Conservation (phyloP, 2,797 vertebrate species). For the Alectoris magna region DNA sequence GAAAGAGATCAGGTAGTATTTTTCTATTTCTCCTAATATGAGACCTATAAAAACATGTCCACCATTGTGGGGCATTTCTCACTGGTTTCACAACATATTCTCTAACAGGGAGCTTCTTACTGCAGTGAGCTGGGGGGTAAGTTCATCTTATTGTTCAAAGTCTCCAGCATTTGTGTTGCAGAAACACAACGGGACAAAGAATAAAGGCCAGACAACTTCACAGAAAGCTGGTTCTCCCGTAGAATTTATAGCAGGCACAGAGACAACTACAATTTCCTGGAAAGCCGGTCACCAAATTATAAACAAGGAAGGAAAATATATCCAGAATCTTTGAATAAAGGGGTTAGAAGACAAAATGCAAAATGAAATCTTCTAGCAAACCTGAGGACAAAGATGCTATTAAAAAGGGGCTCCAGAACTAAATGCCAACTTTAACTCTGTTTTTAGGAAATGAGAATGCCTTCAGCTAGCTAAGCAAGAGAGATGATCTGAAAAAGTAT, state of each 20-base stretch:
- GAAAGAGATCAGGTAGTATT: background rate
- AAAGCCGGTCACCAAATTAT: background rate
- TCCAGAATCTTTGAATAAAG: background rate
- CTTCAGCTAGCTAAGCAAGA: background rate
- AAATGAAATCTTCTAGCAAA: background rate
- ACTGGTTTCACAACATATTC: background rate
- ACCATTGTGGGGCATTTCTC: background rate
- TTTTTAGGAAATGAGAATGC: background rate
- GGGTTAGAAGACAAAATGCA: background rate
- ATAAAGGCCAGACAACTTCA: background rate
- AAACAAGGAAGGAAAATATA: background rate
- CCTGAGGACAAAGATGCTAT: background rate
- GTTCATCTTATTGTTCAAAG: background rate
- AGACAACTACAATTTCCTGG: background rate
- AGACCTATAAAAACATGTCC: rapidly evolving
- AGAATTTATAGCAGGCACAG: background rate
- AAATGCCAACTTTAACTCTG: background rate
- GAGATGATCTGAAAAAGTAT: background rate
- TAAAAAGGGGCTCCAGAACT: background rate
- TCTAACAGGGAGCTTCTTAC: background rate
- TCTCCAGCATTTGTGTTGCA: rapidly evolving
- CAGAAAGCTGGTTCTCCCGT: background rate
- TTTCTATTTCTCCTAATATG: background rate
- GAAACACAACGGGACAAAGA: background rate
- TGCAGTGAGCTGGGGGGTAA: background rate